Evolutionary conservation across 2,797 vertebrate species (phyloP), one percentile per base, ranked within the genome.

Genomic region (Carapus acus): DNA sequence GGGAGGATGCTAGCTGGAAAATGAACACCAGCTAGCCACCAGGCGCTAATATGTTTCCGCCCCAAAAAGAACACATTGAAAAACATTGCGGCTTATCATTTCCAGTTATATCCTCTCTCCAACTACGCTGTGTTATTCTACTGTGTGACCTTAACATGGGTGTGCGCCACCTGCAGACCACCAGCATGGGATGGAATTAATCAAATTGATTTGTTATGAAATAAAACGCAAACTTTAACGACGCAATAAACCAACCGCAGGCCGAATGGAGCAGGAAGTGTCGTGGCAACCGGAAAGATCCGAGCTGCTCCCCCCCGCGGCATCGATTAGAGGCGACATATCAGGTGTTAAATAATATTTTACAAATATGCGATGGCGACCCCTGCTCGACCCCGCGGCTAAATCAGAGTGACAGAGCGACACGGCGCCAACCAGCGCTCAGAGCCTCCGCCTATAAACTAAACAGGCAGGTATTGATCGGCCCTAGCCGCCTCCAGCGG

Each of bases 401-500:
- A 88, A 88, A 88, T 89, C 84, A 87, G 64, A 77, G 42, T 66
- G 81, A 80, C 79, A 71, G 38, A 21, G 48, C 71, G 72, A 77
- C 79, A 73, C 57, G 71, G 78, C 64, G 71, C 57, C 52, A 78
- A 71, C 77, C 60, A 80, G 83, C 73, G 76, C 78, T 76, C 62
- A 75, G 69, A 73, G 69, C 50, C 14, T 17, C 58, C 19, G 34
- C 77, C 86, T 74, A 86, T 90, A 88, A 90, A 89, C 83, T 82
- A 85, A 81, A 78, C 66, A 84, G 88, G 80, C 87, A 80, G 73
- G 34, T 88, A 90, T 90, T 87, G 89, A 90, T 88, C 69, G 2
- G 11, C 16, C 47, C 61, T 65, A 50, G 78, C 73, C 77, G 62
- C 72, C 77, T 60, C 68, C 71, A 74, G 62, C 60, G 72, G 71